Evolutionary conservation across 2,888 invertebrate genomes (phyloP).

Genomic region (Archips crataeganus): DNA sequence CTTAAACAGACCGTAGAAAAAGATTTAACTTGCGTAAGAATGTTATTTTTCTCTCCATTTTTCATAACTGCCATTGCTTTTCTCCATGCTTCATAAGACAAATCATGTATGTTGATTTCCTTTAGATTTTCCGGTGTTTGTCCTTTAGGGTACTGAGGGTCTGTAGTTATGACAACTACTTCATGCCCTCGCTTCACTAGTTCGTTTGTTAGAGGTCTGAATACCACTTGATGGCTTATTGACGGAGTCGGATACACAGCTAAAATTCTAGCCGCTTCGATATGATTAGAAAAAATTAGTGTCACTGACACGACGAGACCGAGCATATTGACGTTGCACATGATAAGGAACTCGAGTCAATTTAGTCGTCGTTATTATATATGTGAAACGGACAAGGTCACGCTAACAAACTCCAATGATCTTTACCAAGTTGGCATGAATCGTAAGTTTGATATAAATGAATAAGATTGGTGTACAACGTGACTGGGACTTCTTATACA

Average conservation of each 20-base stretch:
- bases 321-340: neutral
- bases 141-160: conserved; percentile 63
- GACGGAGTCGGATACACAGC: conserved; percentile 68
- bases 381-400: neutral
- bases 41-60: neutral
- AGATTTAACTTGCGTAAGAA: neutral
- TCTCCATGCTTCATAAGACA: conserved; percentile 51
- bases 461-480: too few species aligned
- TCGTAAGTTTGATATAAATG: neutral
- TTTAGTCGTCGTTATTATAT: neutral
- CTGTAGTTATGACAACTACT: conserved; percentile 68
- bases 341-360: neutral
- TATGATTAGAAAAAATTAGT: neutral
- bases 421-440: neutral
- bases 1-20: neutral
- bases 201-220: conserved; percentile 65
- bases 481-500: too few species aligned
- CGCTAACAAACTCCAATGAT: neutral
- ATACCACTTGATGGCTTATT: conserved; percentile 77
- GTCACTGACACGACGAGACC: neutral
- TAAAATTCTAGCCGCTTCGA: conserved; percentile 61
- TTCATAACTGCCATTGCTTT: neutral
- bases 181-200: conserved; percentile 75
- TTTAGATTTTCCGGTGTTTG: conserved; percentile 62
- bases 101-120: conserved; percentile 64